These are phyloP conservation scores for Neosilurus hyrtlii DNA, from an alignment of 2,797 vertebrate genomes.

Conservation along the genomic window DNA sequence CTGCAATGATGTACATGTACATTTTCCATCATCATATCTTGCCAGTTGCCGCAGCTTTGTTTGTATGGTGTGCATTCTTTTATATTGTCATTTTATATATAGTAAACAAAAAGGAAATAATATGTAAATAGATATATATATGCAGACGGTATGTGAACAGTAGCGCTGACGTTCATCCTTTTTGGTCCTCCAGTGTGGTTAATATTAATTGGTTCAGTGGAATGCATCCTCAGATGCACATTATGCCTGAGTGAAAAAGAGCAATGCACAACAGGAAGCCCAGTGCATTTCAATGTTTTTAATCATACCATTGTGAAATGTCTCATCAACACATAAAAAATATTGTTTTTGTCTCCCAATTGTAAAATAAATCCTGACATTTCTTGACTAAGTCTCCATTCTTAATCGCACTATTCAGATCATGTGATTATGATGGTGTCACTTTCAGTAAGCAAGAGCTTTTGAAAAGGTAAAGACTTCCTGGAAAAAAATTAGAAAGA, in stretches of 20 bases:
- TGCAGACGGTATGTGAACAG: slow-evolving; percentile 88
- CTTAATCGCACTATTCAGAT: slow-evolving; percentile 50
- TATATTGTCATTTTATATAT: slow-evolving; percentile 99
- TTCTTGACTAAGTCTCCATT: slow-evolving; percentile 84
- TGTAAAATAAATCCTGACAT: slow-evolving; percentile 98
- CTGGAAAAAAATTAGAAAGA: too few relatives aligned
- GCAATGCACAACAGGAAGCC: slow-evolving; percentile 85
- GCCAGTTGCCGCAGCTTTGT: slow-evolving; percentile 94
- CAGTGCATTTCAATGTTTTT: slow-evolving; percentile 88
- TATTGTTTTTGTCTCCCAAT: slow-evolving; percentile 88
- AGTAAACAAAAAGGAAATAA: slow-evolving; percentile 63
- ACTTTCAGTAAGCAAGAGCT: not conserved
- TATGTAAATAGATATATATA: slow-evolving; percentile 71
- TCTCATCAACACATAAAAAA: slow-evolving; percentile 77
- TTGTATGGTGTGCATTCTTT: slow-evolving; percentile 97
- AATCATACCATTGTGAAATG: slow-evolving; percentile 88
- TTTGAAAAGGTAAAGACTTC: not conserved
- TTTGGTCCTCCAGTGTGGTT: slow-evolving; percentile 91
- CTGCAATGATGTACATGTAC: slow-evolving; percentile 90
- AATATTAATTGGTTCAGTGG: slow-evolving; percentile 86
- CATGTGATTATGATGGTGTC: not conserved
- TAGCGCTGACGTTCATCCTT: slow-evolving; percentile 82
- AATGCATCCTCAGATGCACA: slow-evolving; percentile 87
- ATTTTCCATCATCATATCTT: slow-evolving; percentile 84
- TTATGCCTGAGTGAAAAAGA: slow-evolving; percentile 79